Evolutionary conservation across 2,113 vertebrate genomes (phyloP).

Genomic region (Prietella phreatophila): DNA sequence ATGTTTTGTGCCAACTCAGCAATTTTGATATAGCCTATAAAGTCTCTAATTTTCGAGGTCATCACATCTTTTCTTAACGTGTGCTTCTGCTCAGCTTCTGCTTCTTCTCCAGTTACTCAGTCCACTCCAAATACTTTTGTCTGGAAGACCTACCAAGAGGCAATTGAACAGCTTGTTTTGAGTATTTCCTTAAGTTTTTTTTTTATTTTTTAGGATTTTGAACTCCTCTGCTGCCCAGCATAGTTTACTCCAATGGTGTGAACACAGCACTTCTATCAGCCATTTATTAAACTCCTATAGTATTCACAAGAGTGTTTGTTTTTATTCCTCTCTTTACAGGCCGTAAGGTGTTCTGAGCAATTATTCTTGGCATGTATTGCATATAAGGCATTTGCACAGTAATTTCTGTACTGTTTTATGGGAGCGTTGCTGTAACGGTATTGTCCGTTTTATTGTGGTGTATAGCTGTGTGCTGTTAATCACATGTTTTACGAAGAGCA

Average conservation of each 20-base stretch:
- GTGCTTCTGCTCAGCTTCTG: not conserved
- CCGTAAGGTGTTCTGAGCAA: not conserved
- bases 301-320: not conserved
- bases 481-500: not conserved
- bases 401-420: not conserved
- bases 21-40: not conserved
- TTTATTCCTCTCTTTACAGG: not conserved
- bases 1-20: not conserved
- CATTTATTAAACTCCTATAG: not conserved
- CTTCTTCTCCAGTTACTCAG: not conserved
- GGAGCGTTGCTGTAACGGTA: not conserved
- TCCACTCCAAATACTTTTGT: not conserved
- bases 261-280: not conserved
- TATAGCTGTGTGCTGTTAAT: not conserved
- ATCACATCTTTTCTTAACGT: conserved; percentile 3
- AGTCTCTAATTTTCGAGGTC: not conserved
- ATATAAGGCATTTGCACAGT: not conserved
- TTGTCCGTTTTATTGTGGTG: not conserved
- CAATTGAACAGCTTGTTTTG: not conserved
- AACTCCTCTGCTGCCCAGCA: not conserved
- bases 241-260: not conserved
- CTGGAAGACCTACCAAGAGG: not conserved
- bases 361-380: not conserved
- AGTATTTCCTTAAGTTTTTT: not conserved
- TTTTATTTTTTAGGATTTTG: not conserved